Base-by-base conservation (phyloP, 2,888 invertebrate species). In the Homarus gammarus region DNA sequence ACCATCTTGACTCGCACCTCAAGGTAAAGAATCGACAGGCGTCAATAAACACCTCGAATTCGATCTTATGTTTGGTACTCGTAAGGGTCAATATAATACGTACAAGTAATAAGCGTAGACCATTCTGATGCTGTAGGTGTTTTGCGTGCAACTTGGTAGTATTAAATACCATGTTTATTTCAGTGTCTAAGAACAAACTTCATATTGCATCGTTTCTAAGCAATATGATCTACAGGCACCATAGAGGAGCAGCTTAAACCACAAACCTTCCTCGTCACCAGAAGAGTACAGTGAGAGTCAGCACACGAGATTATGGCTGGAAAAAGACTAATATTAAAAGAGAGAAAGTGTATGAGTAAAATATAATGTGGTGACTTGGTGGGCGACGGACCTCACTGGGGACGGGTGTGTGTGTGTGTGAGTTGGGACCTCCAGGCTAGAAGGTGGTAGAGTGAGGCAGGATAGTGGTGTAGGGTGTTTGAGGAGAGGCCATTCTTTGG, bases 151-250 rank as follows among this genome's bases (percentile, higher is more conserved):
- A 33, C 51, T 51, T 51, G 51, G 31, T 78, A 33, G 51, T 56
- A 78, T 78, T 78, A 78, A 49, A 51, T 22, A 78, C 44, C 31
- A 33, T 56, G 22, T 78, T 49, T 49, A 78, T 78, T 78, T 78
- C 78, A 51, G 27, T 78, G 40, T 33, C 12, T 64, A 33, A 36
- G 38, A 18, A 36, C 64, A 81, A 36, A 81, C 38, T 38, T 81
- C 36, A 81, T 18, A 56, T 56, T 81, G 22, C 27, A 64, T 81
- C 64, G 64, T 64, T n/a, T 3, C n/a, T 2, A n/a, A n/a, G n/a
- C n/a, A n/a, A n/a, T n/a, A n/a, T n/a, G n/a, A n/a, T n/a, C n/a
- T n/a, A n/a, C n/a, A n/a, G n/a, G n/a, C n/a, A n/a, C n/a, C n/a
- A n/a, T n/a, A n/a, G n/a, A n/a, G n/a, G n/a, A n/a, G n/a, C n/a